Conservation (phyloP, 2,113 vertebrate species). For the Elachura formosa region DNA sequence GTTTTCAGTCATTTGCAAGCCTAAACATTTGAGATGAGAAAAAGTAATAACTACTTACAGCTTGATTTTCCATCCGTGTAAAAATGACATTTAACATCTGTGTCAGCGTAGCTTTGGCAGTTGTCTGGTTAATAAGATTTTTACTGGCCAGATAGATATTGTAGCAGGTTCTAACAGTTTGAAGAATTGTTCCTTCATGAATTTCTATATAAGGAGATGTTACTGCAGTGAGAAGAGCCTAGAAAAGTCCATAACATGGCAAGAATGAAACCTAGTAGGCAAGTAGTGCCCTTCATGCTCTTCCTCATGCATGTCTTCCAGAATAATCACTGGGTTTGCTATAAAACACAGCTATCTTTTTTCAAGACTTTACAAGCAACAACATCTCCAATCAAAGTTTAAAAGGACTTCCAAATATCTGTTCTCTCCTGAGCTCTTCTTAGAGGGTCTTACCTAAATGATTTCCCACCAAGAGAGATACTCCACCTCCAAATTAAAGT, state of each 20-base stretch:
- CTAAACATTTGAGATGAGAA: background rate
- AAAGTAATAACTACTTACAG: slow-evolving; percentile 73
- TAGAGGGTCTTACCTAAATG: background rate
- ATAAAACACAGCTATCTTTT: background rate
- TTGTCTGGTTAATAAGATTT: slow-evolving; percentile 99
- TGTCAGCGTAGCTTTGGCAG: slow-evolving; percentile 95
- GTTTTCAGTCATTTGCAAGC: background rate
- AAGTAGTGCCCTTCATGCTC: background rate
- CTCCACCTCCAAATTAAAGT: background rate
- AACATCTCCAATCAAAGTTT: background rate
- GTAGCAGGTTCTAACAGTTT: slow-evolving; percentile 96
- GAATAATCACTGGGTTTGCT: background rate
- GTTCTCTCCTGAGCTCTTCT: background rate
- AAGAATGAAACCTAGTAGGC: background rate
- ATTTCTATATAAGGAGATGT: slow-evolving; percentile 96
- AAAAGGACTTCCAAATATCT: background rate
- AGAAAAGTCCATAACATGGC: background rate
- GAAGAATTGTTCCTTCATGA: slow-evolving; percentile 93
- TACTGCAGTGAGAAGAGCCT: slow-evolving; percentile 94
- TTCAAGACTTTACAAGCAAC: background rate
- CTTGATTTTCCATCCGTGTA: slow-evolving; percentile 95
- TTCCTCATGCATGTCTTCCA: background rate
- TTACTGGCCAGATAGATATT: slow-evolving; percentile 98
- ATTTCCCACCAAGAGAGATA: background rate
- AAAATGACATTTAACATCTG: slow-evolving; percentile 99